Evolutionary conservation across 2,797 vertebrate species (phyloP), one percentile per base, ranked within the genome.

Genomic region (Rhinella marina): DNA sequence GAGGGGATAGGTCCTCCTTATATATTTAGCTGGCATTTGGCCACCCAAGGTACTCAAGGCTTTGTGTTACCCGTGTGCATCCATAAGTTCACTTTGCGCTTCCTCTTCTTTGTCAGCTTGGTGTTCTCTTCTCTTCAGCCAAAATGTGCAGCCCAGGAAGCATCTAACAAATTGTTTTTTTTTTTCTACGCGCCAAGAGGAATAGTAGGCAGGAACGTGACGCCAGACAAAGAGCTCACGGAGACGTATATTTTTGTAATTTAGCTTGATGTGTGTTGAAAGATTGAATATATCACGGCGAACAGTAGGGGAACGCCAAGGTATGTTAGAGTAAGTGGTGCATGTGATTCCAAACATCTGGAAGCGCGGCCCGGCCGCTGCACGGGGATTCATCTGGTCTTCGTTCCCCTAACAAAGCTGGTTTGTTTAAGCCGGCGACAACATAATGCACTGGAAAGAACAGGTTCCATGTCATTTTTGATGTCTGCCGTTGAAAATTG

Each of bases 321-420:
- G 88, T 86, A 86, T 79, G 85, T 89, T 89, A 54, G 88, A 89
- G 75, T 62, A 86, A 89, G 84, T 83, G 85, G 88, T 86, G 88
- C 88, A 80, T 59, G 82, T 41, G 54, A 90, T 90, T 41, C 21
- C 32, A 75, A 56, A 50, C 19, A 14, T 0, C 0, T 83, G 27
- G 0, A 76, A 13, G 29, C 57, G 3, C 16, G 70, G 86, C 77
- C n/a, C 77, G 29, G n/a, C 50, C 27, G 57, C 7, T 29, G 61
- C 68, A 48, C 83, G 4, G 41, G 41, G 23, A 21, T 25, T 56
- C 62, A 82, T 85, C 57, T n/a, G 62, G 86, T 88, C 84, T 84
- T 90, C 83, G 79, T 90, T 90, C 68, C 66, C 84, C 64, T 76
- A 81, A 88, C 87, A 90, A 84, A 86, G 70, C 75, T 41, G 79